Evolutionary conservation across 2,113 vertebrate species (phyloP), one percentile per base, ranked within the genome.

Genomic region (Pica pica): DNA sequence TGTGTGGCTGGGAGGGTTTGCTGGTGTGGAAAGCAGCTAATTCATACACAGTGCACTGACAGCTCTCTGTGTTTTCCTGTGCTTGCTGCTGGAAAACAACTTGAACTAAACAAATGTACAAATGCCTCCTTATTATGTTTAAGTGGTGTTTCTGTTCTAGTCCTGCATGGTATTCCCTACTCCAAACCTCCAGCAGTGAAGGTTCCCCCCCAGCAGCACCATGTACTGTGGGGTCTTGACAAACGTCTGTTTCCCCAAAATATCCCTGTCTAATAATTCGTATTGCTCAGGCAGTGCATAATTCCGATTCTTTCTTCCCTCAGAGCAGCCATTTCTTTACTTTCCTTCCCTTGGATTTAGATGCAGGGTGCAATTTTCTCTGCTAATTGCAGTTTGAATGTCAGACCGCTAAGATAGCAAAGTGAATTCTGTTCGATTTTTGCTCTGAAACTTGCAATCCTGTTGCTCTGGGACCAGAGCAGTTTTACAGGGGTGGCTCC

Each of bases 391-490:
- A 42, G 56, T 41, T 65, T 64, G 39, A 56, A 39, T 24, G 21
- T 90, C 67, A 35, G 49, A 80, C 41, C 0, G 0, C 33, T 77
- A 22, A 61, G 42, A 64, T 1, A 41, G 4, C 4, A 0, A 50
- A 74, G 27, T 55, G 46, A 76, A 77, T 44, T 71, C 71, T 39
- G 7, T 64, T 64, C 7, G 16, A 5, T 33, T 81, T 91, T 52
- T 28, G 16, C 31, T 83, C 37, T 0, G 1, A n/a, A 30, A 53
- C 57, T 37, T 46, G 37, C n/a, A n/a, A 1, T 73, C 28, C 18
- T 55, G 7, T 33, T 52, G 41, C 28, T 65, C 49, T 57, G 53
- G 84, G 46, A 60, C 19, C 15, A 49, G 53, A 39, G 7, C 39
- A 24, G 37, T 74, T 88, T 84, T 76, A 27, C 33, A 65, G 75